Conservation (phyloP, 2,888 invertebrate species). For the Meiosimyza platycephala region DNA sequence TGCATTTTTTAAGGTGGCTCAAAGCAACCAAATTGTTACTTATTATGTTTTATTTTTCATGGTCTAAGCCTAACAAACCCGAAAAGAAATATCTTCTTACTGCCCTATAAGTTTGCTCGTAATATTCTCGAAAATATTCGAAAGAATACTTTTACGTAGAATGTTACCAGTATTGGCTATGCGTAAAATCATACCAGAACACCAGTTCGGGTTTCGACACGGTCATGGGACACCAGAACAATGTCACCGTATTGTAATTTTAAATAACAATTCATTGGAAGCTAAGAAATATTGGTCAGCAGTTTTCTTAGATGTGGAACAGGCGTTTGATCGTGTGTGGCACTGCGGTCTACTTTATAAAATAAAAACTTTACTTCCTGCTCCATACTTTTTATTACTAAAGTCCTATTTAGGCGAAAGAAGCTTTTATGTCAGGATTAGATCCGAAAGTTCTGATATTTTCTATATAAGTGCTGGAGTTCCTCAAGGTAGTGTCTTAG, state of each 20-base stretch:
- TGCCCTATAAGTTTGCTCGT: background rate
- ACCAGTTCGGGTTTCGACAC: too few relatives aligned
- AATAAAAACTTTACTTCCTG: slow-evolving; percentile 10
- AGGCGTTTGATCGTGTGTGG: background rate
- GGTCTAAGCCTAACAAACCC: slow-evolving; percentile 10
- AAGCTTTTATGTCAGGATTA: background rate
- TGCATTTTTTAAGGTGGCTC: too few relatives aligned
- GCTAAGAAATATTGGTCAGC: slow-evolving; percentile 18
- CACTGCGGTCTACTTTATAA: slow-evolving; percentile 17
- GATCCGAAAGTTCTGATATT: too few relatives aligned
- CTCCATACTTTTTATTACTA: slow-evolving; percentile 23
- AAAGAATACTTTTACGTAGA: too few relatives aligned
- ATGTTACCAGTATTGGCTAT: too few relatives aligned
- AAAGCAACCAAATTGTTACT: too few relatives aligned
- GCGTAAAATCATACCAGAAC: too few relatives aligned
- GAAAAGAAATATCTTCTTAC: slow-evolving; percentile 4
- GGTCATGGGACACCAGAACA: slow-evolving; percentile 20
- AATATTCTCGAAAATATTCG: background rate
- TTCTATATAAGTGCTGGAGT: slow-evolving; percentile 16
- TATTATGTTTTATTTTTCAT: too few relatives aligned
- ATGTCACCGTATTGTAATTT: background rate
- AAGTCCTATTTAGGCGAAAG: background rate
- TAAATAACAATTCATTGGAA: background rate
- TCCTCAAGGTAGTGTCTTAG: slow-evolving; percentile 14
- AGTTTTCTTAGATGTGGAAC: slow-evolving; percentile 5